These are phyloP conservation scores for Carettochelys insculpta DNA, from an alignment of 2,113 vertebrate genomes.

Conservation along the genomic window DNA sequence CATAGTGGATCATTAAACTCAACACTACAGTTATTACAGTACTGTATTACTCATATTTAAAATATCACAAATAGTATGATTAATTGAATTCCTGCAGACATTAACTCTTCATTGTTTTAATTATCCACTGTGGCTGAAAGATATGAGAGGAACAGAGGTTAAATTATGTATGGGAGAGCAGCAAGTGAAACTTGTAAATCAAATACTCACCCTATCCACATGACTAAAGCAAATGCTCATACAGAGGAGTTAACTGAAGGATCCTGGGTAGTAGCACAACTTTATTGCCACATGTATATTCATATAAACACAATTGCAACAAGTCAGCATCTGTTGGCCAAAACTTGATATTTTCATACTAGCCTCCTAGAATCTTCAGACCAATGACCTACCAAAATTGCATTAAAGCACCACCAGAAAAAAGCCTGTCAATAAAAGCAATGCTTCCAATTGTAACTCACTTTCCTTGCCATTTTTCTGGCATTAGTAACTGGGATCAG, in stretches of 20 bases:
- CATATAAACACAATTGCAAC: not conserved
- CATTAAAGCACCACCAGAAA: not conserved
- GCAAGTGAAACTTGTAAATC: not conserved
- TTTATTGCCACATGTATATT: not conserved
- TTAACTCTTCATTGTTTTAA: not conserved
- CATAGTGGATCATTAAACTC: not conserved
- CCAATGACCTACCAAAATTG: not conserved
- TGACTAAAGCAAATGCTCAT: not conserved
- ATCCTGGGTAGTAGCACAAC: not conserved
- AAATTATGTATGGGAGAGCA: not conserved
- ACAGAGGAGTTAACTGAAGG: not conserved
- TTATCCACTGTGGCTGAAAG: not conserved
- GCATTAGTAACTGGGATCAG: not conserved
- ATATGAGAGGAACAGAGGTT: not conserved
- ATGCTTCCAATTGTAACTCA: not conserved
- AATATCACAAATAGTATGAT: not conserved
- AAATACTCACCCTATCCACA: not conserved
- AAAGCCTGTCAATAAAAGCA: not conserved
- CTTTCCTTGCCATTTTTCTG: not conserved
- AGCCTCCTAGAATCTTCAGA: not conserved
- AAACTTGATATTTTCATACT: not conserved
- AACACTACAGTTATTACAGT: not conserved
- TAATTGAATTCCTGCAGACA: not conserved
- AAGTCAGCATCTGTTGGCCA: not conserved
- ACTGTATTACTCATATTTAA: not conserved